phyloP scores from a whole-genome alignment of 2,113 vertebrate species.

The Athene cunicularia region DNA sequence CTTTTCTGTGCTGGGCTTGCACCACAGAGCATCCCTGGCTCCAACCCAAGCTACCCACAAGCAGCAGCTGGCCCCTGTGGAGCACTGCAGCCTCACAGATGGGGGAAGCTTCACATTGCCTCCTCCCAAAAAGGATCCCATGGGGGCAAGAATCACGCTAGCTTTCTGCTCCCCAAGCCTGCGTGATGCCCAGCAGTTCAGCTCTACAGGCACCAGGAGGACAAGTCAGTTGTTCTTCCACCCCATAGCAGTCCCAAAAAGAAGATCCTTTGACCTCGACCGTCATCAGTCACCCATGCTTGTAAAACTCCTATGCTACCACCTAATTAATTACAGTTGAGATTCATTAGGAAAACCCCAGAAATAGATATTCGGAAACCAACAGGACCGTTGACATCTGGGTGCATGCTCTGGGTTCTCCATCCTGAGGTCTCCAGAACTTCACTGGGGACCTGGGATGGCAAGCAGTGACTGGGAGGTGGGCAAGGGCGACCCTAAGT shows the following conservation, averaged over 20 bases:
- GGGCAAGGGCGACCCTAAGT: neutral
- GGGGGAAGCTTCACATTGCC: rapidly evolving
- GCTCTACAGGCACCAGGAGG: neutral
- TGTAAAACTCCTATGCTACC: rapidly evolving
- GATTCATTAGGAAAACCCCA: neutral
- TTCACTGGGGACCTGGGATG: neutral
- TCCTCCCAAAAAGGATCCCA: neutral
- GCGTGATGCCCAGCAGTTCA: neutral
- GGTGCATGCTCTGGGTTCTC: rapidly evolving
- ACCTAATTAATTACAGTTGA: neutral
- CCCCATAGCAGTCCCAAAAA: neutral
- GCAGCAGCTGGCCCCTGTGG: neutral
- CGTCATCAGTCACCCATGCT: neutral
- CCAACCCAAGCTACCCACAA: neutral
- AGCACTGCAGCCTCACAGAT: neutral
- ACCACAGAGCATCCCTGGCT: neutral
- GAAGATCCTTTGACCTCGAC: neutral
- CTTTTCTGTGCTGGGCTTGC: neutral
- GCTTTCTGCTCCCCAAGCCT: neutral
- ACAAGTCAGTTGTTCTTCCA: neutral
- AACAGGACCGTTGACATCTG: rapidly evolving
- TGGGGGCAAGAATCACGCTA: rapidly evolving
- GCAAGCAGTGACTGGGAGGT: neutral
- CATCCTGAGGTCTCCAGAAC: neutral
- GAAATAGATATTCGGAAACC: neutral